A percentile compares a stretch with the other conserved stretches of the same genome.
Conservation (phyloP, 2,888 invertebrate species). For the Lacanobia wlatinum region DNA sequence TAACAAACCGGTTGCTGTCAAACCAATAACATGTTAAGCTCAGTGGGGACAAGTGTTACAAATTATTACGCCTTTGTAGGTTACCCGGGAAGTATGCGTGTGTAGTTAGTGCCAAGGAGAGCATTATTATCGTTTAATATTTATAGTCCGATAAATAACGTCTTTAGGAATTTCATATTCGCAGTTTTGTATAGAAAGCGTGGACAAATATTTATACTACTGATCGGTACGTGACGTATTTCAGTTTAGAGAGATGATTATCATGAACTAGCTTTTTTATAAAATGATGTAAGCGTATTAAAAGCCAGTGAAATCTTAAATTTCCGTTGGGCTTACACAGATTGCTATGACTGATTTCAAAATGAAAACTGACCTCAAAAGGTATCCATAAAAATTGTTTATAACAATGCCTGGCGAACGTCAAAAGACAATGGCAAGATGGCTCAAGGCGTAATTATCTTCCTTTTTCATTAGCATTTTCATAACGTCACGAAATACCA, state of each 20-base stretch:
- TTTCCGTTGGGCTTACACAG: neutral
- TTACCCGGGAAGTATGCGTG: constrained; percentile 58
- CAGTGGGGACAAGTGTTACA: constrained; percentile 73
- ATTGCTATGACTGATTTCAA: neutral
- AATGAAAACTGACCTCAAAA: constrained; percentile 2
- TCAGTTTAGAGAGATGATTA: constrained; percentile 8
- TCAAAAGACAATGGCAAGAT: constrained; percentile 24
- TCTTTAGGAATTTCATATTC: constrained; percentile 26
- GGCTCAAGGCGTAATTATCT: constrained; percentile 26
- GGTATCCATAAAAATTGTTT: constrained; percentile 16
- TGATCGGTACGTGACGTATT: constrained; percentile 15
- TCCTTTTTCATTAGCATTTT: constrained; percentile 30
- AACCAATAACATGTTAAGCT: constrained; percentile 82
- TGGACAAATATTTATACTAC: constrained; percentile 26
- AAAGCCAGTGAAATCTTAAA: neutral
- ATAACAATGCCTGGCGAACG: constrained; percentile 23
- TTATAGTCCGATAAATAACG: constrained; percentile 50
- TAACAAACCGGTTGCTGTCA: constrained; percentile 80
- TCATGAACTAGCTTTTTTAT: constrained; percentile 2
- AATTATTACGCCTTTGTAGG: constrained; percentile 69
- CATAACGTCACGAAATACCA: constrained; percentile 20
- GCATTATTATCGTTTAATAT: constrained; percentile 56
- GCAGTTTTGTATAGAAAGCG: constrained; percentile 23
- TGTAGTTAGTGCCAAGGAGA: constrained; percentile 55
- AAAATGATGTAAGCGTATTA: neutral